Base-by-base conservation (phyloP, 2,113 vertebrate species). In the Pampusana beccarii region DNA sequence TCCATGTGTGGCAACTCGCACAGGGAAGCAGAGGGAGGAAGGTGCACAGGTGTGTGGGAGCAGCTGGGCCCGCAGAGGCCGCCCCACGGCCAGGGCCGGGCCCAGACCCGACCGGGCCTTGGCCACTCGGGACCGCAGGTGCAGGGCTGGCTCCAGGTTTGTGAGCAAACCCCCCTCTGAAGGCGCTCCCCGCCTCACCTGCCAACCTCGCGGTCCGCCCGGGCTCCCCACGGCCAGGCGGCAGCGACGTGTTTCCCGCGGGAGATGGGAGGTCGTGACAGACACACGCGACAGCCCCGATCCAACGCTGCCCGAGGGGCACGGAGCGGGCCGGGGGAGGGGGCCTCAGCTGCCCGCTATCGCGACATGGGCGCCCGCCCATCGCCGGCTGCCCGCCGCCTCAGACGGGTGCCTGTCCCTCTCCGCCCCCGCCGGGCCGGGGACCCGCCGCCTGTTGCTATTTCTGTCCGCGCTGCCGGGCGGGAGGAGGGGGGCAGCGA, bases 71-170 rank as follows among this genome's bases (percentile, higher is more conserved):
- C 2, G 4, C 44, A 13, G 33, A 15, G 34, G 36, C 58, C 51
- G 44, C 38, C 67, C 48, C 28, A 28, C 1, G 6, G 48, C 31
- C 46, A 16, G 61, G 20, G 42, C 46, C 21, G 21, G 42, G 72
- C 34, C 16, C 50, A 8, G 33, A 29, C 16, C 53, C 8, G 7
- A 25, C 13, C 0, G 9, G 19, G 10, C 4, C 17, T 18, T 4
- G 18, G 9, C 25, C 1, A 0, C 36, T 13, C 5, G 38, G 24
- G 26, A 14, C 4, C 11, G 16, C 21, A 2, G 18, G 3, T 6
- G 50, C 25, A 2, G 13, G 25, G 18, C 23, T 4, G 0, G 5
- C 4, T 40, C 28, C 42, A 6, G 13, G 10, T 18, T 0, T 5
- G 33, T 0, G 42, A 33, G 28, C 16, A 7, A 54, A 10, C 20